phyloP scores from a whole-genome alignment of 2,113 vertebrate species.

The Propithecus coquereli region DNA sequence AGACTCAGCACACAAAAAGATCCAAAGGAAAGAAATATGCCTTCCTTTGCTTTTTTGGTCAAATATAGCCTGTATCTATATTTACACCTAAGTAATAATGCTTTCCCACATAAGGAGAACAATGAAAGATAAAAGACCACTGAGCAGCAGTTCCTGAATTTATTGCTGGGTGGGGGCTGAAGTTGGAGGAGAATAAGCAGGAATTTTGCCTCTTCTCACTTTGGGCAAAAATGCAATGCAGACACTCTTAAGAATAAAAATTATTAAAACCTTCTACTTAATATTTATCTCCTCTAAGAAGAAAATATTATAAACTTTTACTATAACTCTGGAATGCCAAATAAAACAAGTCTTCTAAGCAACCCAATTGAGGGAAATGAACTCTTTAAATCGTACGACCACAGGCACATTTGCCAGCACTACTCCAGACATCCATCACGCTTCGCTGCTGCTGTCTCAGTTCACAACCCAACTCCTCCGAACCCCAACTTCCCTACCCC shows the following conservation, averaged over 20 bases:
- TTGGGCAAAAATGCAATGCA: neutral
- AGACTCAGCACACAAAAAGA: neutral
- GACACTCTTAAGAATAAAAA: neutral
- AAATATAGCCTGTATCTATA: neutral
- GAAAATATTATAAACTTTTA: neutral
- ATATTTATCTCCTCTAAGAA: neutral
- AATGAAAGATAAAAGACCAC: neutral
- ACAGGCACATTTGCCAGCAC: too few species aligned
- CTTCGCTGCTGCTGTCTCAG: too few species aligned
- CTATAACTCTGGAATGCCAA: neutral
- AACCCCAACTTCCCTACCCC: neutral
- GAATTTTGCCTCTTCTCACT: neutral
- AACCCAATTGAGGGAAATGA: neutral
- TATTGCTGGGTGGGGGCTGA: neutral
- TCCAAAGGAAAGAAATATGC: neutral
- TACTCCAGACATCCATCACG: too few species aligned
- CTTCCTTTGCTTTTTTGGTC: neutral
- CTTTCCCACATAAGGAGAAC: neutral
- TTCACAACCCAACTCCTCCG: neutral
- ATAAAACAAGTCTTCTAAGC: neutral
- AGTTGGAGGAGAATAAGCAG: neutral
- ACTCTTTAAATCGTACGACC: neutral
- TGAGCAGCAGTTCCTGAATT: neutral
- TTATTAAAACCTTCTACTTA: neutral
- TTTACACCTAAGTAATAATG: neutral